Evolutionary conservation across 2,113 vertebrate species (phyloP).

Genomic region (Brachyhypopomus occidentalis): DNA sequence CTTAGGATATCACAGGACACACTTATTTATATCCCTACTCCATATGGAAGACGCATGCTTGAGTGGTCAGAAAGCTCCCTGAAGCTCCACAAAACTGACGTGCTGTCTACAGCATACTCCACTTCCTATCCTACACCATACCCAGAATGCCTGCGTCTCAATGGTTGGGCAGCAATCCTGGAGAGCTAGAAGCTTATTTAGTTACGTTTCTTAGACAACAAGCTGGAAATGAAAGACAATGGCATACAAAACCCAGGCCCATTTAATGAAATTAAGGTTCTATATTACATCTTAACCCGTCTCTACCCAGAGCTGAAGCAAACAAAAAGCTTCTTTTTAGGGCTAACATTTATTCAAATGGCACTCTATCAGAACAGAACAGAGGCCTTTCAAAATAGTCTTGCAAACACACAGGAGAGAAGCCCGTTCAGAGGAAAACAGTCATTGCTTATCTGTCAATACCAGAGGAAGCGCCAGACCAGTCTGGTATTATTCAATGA

Average conservation of each 20-base stretch:
- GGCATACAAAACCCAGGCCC: neutral
- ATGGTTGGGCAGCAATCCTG: neutral
- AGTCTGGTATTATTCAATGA: slow-evolving; percentile 36
- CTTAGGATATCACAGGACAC: no score
- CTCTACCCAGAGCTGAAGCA: neutral
- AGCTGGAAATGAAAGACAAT: neutral
- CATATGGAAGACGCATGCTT: no score
- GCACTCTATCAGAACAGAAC: neutral
- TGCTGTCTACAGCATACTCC: no score
- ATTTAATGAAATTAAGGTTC: neutral
- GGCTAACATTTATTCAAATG: slow-evolving; percentile 6
- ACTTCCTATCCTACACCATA: no score
- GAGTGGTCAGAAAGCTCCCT: no score
- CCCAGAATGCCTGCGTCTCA: neutral
- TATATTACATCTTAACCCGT: neutral
- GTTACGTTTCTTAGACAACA: neutral
- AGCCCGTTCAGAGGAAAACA: slow-evolving; percentile 23
- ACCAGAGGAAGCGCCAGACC: slow-evolving; percentile 24
- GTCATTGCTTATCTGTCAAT: slow-evolving; percentile 48
- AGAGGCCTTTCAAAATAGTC: slow-evolving; percentile 30
- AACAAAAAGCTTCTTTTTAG: neutral
- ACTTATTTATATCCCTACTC: no score
- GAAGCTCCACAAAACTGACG: no score
- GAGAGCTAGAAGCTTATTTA: neutral
- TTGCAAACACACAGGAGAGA: slow-evolving; percentile 8